Evolutionary conservation across 2,888 invertebrate genomes (phyloP).

Genomic region (Octodonta nipae): DNA sequence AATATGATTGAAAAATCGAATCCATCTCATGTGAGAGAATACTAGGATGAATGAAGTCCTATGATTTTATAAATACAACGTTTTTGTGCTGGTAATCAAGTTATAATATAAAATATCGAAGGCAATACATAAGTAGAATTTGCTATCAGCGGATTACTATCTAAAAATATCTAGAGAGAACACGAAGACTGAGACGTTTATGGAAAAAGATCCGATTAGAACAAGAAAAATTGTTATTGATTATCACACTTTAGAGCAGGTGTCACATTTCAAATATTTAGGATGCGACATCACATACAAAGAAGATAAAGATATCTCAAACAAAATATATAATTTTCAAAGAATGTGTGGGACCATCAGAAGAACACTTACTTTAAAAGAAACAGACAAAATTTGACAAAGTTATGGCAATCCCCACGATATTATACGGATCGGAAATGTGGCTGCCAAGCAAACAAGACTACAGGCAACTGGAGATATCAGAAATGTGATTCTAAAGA

Average conservation of each 20-base stretch:
- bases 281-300: conserved; percentile 1
- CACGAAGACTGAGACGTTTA: background rate
- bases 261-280: conserved; percentile 1
- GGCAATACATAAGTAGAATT: background rate
- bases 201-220: conserved; percentile 1
- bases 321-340: background rate
- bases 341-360: conserved; percentile 1
- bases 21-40: too few species aligned
- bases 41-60: too few species aligned
- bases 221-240: background rate
- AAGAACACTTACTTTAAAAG: background rate
- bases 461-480: too few species aligned
- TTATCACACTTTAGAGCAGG: background rate
- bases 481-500: background rate
- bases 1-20: too few species aligned
- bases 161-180: conserved; percentile 1
- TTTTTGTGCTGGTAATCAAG: background rate
- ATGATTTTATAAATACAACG: background rate
- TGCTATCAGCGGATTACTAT: conserved; percentile 1
- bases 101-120: conserved; percentile 1
- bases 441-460: background rate
- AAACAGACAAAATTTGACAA: background rate
- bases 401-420: conserved; percentile 1
- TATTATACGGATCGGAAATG: background rate
- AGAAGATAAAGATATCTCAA: background rate